Evolutionary conservation across 2,888 invertebrate genomes (phyloP), one percentile per base, ranked within the genome.

Genomic region (Oscheius myriophilus): DNA sequence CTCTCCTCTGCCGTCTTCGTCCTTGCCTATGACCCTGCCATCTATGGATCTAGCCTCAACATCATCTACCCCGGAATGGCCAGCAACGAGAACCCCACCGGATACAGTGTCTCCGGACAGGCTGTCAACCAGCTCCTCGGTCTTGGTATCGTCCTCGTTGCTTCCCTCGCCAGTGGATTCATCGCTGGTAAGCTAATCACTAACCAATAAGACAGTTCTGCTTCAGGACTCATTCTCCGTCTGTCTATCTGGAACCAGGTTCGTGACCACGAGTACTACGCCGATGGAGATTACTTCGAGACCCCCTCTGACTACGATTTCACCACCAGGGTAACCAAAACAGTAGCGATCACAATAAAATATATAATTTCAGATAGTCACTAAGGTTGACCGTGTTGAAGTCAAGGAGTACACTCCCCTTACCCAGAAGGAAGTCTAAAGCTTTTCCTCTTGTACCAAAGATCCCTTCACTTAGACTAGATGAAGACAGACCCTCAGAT

Each of bases 91-190:
- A 71, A 77, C 41, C 54, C 41, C 39, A 39, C 49, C 18, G 67
- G 64, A 89, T 21, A 75, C 90, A 90, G 11, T 90, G 93, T 83
- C 89, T 91, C 26, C 91, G 91, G 1, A 18, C 95, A 95, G 88
- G 94, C 92, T 1, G 89, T 91, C 39, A 92, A 91, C 86, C 95
- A 95, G 87, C 88, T 93, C 46, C 87, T 91, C 33, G 92, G 92
- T 2, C 88, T 94, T 39, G 89, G 88, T 0, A 89, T 91, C n/a
- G 94, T 94, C 0, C 76, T 95, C 11, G 88, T 87, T 0, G 88
- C 93, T 45, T 91, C 93, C 14, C 88, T 92, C 26, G 89, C 91
- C 41, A 90, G 91, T 52, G 95, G 95, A 75, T 87, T 91, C 62
- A 82, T 93, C 71, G 92, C 94, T 87, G 84, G 82, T 81, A 58